Evolutionary conservation across 1,140 invertebrate species (phyloP), one percentile per base, ranked within the genome.

Genomic region (Doryteuthis pealeii): DNA sequence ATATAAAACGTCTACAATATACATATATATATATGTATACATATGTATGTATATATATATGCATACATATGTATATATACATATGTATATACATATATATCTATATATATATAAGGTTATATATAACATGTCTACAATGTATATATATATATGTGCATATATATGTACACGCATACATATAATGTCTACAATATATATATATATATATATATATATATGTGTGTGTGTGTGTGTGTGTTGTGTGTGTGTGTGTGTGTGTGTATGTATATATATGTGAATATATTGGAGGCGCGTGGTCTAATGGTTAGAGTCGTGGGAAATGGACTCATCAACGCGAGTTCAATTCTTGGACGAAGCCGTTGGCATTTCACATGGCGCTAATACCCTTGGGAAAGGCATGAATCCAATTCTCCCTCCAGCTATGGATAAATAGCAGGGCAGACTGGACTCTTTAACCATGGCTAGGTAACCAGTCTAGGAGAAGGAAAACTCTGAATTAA

Each of bases 41-140:
- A 58, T 33, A 14, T 22, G 22, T 69, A 69, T 69, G 8, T 28
- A 26, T 30, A 62, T 30, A 30, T 70, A n/a, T 74, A 70, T 18
- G 70, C 71, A 71, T 72, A 78, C 15, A 54, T 43, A 30, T 73
- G 33, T 32, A 65, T 40, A 15, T 68, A 30, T 10, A 78, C 74
- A 30, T 72, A 73, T n/a, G 31, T 65, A 78, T 76, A 10, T 43
- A 69, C 15, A 76, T 70, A 66, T 72, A 75, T 33, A 78, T 72
- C 22, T 73, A 30, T 15, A 78, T 33, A 72, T 76, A 74, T 49
- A 76, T 31, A 28, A 73, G 69, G 10, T 71, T 72, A 65, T 35
- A 72, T 67, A 71, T 70, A 10, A n/a, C n/a, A n/a, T n/a, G n/a
- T n/a, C n/a, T n/a, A n/a, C n/a, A 71, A 69, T 33, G 75, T 28